Base-by-base conservation (phyloP, 1,140 invertebrate species). In the Pseudomyrmex dendroicus region DNA sequence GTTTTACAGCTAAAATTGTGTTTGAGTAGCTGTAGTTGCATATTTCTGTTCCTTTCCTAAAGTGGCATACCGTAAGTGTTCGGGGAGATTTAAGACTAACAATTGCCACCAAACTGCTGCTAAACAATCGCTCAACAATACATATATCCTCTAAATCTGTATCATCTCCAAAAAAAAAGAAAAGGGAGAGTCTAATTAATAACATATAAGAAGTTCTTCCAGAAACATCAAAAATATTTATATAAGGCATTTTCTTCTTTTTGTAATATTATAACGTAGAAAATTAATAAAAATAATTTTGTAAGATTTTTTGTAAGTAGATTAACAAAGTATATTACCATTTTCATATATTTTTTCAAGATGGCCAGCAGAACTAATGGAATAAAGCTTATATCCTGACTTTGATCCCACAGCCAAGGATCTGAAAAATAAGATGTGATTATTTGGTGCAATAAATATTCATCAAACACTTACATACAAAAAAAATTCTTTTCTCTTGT, bases 11-110 rank as follows among this genome's bases (percentile, higher is more conserved):
- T 86, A 99, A 95, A 92, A 99, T 99, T 62, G 99, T 98, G 94
- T 99, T 99, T 12, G 98, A 97, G 93, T 99, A 99, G 92, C 98
- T 99, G 95, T 99, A 99, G 93, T 99, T 98, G 94, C 99, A 99
- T 93, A 99, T 99, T 95, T 99, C 99, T 72, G 98, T 99, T 83
- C 98, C 98, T 94, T 99, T 99, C 92, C 99, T 99, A 94, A 99
- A 99, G 95, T 99, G 99, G 93, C 98, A 99, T 46, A 99, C 98
- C 95, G 97, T 98, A 20, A 99, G 95, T 94, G 98, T 99, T 88
- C 99, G 96, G 63, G 99, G 98, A 59, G 98, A 97, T 86, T 97
- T 96, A 83, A 98, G 95, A 88, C 97, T 98, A 72, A 99, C 99
- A 90, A 99, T 96, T 25, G 98, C 98, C 89, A 99, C 98, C 87